Conservation (phyloP, 2,797 vertebrate genomes). For the Rhinophrynus dorsalis region DNA sequence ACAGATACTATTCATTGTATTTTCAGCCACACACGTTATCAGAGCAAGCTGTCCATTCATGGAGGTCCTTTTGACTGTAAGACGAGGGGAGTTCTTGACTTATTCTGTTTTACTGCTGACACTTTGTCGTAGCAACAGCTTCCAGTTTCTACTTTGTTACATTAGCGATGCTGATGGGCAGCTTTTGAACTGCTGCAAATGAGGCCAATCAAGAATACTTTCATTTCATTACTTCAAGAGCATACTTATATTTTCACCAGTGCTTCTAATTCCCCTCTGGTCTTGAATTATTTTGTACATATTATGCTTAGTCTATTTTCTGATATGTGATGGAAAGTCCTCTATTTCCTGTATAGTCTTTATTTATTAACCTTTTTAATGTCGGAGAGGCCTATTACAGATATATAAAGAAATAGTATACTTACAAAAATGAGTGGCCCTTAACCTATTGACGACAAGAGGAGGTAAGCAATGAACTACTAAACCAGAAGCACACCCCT, state of each 20-base stretch:
- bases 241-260: constrained; percentile 60
- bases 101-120: neutral
- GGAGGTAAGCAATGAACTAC: neutral
- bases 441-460: too few relatives aligned
- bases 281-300: constrained; percentile 55
- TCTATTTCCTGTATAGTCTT: neutral
- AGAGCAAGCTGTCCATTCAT: neutral
- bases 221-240: constrained; percentile 67
- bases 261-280: constrained; percentile 58
- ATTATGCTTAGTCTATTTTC: constrained; percentile 31
- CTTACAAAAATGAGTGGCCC: too few relatives aligned
- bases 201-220: constrained; percentile 64
- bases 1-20: too few relatives aligned
- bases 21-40: too few relatives aligned
- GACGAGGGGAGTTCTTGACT: neutral
- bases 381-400: too few relatives aligned
- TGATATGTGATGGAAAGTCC: neutral
- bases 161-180: constrained; percentile 57
- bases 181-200: constrained; percentile 62
- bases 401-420: too few relatives aligned
- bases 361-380: neutral
- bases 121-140: constrained; percentile 20
- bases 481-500: neutral
- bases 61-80: neutral
- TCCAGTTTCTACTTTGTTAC: constrained; percentile 49